Evolutionary conservation across 2,888 invertebrate species (phyloP), one percentile per base, ranked within the genome.

Genomic region (Rhamnusium bicolor): DNA sequence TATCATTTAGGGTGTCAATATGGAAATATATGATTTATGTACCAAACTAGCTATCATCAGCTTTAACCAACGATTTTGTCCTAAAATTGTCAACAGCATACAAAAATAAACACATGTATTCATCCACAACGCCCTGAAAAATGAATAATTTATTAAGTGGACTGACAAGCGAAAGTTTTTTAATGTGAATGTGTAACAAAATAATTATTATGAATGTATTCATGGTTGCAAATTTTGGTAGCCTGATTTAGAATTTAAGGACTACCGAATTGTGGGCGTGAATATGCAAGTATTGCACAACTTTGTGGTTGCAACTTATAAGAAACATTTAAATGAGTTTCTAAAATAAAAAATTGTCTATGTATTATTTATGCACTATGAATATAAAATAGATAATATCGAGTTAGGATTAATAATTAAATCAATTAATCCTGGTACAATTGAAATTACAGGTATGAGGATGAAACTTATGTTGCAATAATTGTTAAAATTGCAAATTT

Each of bases 151-250:
- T 54, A 66, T 66, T 53, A 51, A 66, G 65, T 66, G 18, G 65
- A 18, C 32, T n/a, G 54, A 66, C 51, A 66, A 54, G 65, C 65
- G 65, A 66, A 66, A 66, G 65, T 66, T 66, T 65, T 66, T 66
- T 66, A 66, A 54, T 27, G 32, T 60, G 29, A 14, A 60, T 51
- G 51, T 51, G 2, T 19, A 19, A 19, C 51, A 51, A 19, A 14
- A 29, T 8, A 32, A 60, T 32, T 60, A 60, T 60, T 49, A 63
- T 63, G 49, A 51, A 63, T 63, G 49, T 63, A 63, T 63, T 63
- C 63, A 27, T 18, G 49, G 27, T 14, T 47, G 46, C 24, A 61
- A 61, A 24, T 51, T 51, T 63, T 40, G 65, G 24, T 40, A 40
- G 62, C 53, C 53, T 32, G 14, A 54, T 66, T 54, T 53, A 51